Evolutionary conservation across 2,113 vertebrate genomes (phyloP), one percentile per base, ranked within the genome.

Genomic region (Sinosuthora webbiana): DNA sequence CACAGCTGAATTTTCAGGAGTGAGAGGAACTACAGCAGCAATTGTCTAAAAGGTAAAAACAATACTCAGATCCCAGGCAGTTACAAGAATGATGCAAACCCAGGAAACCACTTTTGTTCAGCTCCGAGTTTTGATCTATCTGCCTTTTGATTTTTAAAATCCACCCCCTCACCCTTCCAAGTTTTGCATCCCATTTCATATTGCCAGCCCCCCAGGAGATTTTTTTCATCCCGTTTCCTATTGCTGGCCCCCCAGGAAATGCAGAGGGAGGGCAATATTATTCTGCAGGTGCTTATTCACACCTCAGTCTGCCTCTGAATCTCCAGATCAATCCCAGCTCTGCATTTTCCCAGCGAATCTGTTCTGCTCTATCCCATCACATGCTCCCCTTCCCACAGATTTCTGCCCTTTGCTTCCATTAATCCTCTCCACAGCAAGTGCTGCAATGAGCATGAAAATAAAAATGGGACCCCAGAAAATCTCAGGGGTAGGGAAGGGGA

Each of bases 71-170:
- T 45, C 70, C 17, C 53, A 96, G 50, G 35, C 39, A 93, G 27
- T 47, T 57, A 75, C n/a, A 93, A 55, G 60, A 75, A 53, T 81
- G 80, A 91, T 75, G 84, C 69, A 94, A 89, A 90, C 57, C 52
- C 37, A 71, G 68, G 83, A 95, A 96, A 95, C 49, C 39, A 14
- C 42, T 67, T 91, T 42, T 53, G 64, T 87, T 95, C 81, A 52
- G 24, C 47, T 47, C 81, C 52, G 17, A 59, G 30, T 59, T 93
- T 73, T 79, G 52, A 71, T 79, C 44, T 65, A 47, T 52, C 53
- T 49, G 24, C 47, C 15, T 41, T 87, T 41, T 45, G 44, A 53
- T 71, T 94, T 73, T 77, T 87, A 70, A 93, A 94, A 94, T 75
- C 60, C 84, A 81, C 25, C 21, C 56, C 52, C 81, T 75, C 70